phyloP scores from a whole-genome alignment of 1,140 invertebrate species.

The Listronotus oregonensis region DNA sequence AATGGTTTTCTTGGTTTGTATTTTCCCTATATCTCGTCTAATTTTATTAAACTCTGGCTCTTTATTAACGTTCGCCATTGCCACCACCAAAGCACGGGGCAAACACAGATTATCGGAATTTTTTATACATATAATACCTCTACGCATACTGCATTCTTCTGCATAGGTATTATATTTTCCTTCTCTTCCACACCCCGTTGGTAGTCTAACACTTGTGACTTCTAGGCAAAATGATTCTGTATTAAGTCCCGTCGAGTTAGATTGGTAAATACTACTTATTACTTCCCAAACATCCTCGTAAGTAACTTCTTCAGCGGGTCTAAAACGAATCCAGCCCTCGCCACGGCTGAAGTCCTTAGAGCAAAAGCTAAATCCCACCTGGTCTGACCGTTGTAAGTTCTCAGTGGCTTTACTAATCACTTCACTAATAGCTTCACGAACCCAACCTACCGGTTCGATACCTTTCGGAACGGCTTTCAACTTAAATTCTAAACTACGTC shows the following conservation, averaged over 20 bases:
- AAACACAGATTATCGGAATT: conserved; percentile 12
- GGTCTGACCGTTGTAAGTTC: not conserved
- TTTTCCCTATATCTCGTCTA: conserved; percentile 5
- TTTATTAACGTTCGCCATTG: conserved; percentile 2
- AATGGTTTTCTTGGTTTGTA: not conserved
- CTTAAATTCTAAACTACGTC: too few species aligned
- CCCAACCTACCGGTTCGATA: not conserved
- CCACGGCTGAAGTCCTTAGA: conserved; percentile 11
- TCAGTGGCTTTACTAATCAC: not conserved
- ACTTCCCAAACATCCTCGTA: conserved; percentile 8
- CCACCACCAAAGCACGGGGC: conserved; percentile 5
- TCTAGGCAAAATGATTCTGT: not conserved
- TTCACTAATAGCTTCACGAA: not conserved
- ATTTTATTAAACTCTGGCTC: conserved; percentile 7
- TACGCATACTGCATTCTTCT: not conserved
- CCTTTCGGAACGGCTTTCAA: not conserved
- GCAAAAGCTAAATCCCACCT: conserved; percentile 6
- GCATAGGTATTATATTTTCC: not conserved
- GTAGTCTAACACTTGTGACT: not conserved
- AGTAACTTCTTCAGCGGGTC: not conserved
- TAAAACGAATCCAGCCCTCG: conserved; percentile 4
- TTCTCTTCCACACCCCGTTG: not conserved
- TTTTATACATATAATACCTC: not conserved
- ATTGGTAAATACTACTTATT: conserved; percentile 9
- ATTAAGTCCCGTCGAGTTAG: conserved; percentile 2